These are phyloP conservation scores for Ectropis crepuscularia DNA, from an alignment of 2,888 invertebrate species.

Conservation along the genomic window DNA sequence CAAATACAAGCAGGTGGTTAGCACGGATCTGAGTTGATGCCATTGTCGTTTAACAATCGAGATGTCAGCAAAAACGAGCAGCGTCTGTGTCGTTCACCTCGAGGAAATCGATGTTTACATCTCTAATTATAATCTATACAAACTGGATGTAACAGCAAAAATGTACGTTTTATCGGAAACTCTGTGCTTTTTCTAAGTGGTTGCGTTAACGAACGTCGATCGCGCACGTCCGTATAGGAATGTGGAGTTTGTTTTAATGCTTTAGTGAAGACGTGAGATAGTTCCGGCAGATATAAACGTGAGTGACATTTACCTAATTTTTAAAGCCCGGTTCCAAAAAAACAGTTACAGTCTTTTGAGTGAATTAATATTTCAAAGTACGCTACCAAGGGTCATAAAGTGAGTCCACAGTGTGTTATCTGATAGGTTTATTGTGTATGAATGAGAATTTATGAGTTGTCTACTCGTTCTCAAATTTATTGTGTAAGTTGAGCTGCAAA, in stretches of 20 bases:
- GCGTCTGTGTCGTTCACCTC: conserved; percentile 65
- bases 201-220: conserved; percentile 12
- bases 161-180: conserved; percentile 40
- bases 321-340: no score
- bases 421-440: no score
- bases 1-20: conserved; percentile 40
- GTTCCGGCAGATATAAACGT: no score
- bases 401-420: no score
- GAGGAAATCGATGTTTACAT: conserved; percentile 64
- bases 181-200: conserved; percentile 41
- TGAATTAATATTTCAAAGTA: no score
- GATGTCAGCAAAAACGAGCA: conserved; percentile 57
- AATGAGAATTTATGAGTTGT: no score
- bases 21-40: conserved; percentile 49
- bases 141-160: conserved; percentile 47
- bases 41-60: conserved; percentile 60
- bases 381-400: no score
- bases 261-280: no score
- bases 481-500: no score
- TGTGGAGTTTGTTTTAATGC: background rate
- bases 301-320: no score
- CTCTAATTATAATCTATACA: conserved; percentile 50
- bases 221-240: conserved; percentile 14
- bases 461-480: no score
- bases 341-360: no score